Evolutionary conservation across 2,797 vertebrate species (phyloP).

Genomic region (Lagocephalus sceleratus): DNA sequence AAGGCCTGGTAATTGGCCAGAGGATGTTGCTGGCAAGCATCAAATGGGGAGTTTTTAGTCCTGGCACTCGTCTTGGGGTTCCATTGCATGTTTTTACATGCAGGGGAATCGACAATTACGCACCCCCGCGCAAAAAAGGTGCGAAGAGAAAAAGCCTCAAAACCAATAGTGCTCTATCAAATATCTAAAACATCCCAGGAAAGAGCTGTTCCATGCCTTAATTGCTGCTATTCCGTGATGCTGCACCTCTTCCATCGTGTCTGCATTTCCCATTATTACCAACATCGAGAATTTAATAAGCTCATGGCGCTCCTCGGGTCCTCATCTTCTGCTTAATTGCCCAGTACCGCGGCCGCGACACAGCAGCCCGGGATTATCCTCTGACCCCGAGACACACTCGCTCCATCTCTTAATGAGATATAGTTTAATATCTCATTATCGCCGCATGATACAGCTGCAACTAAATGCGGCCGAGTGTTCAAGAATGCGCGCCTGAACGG

Average conservation of each 20-base stretch:
- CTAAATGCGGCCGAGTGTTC: conserved; percentile 15
- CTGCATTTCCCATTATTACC: conserved; percentile 21
- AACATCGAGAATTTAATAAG: conserved; percentile 51
- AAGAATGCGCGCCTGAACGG: conserved; percentile 12
- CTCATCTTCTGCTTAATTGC: conserved; percentile 62
- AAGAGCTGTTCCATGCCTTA: background rate
- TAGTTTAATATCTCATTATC: conserved; percentile 47
- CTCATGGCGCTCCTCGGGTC: conserved; percentile 25
- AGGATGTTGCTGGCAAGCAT: conserved; percentile 45
- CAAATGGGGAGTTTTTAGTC: conserved; percentile 36
- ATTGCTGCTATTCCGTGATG: background rate
- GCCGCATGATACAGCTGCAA: conserved; percentile 26
- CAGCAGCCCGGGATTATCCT: conserved; percentile 57
- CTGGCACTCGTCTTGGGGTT: conserved; percentile 38
- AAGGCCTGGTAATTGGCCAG: conserved; percentile 51
- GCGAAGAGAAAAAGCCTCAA: background rate
- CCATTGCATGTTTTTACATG: conserved; percentile 16
- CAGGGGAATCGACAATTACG: conserved; percentile 9
- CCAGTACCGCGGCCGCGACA: conserved; percentile 37
- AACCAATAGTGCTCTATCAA: background rate
- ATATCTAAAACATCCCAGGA: background rate
- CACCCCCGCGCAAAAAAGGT: background rate
- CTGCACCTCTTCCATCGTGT: conserved; percentile 7
- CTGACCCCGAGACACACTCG: conserved; percentile 50
- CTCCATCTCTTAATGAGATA: conserved; percentile 60